Evolutionary conservation across 92 coral and sea anemone genomes (phyloP), one percentile per base, ranked within the genome.

Genomic region (Micromussa lordhowensis): DNA sequence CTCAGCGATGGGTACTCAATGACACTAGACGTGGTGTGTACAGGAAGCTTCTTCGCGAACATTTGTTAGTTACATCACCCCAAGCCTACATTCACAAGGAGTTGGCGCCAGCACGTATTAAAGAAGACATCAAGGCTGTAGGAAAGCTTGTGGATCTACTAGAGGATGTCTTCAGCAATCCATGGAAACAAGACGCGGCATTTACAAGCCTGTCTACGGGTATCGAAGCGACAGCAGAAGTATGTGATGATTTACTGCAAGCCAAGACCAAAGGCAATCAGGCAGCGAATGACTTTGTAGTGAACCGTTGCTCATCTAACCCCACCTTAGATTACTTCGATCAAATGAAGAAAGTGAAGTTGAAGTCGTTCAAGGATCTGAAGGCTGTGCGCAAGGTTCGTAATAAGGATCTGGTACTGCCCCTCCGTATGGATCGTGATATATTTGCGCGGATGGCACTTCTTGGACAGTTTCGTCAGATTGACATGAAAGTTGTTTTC

Each of bases 1-100:
- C 94, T 69, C 97, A 95, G 81, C 85, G 94, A 83, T 94, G 94
- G 95, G 94, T 92, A 34, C 91, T 92, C 24, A 94, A 90, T 81
- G 88, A 90, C 87, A 40, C 94, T 31, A 91, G 94, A 93, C n/a
- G n/a, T n/a, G n/a, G n/a, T n/a, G n/a, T n/a, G n/a, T n/a, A n/a
- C n/a, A n/a, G 80, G 81, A 73, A 81, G 58, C 59, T 91, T 64
- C 73, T 88, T 17, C 82, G 91, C 26, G 94, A 91, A 82, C 93
- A 91, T 80, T 80, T 90, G 84, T 83, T 92, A 12, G 59, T 88
- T 34, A 81, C 85, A 17, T 78, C 92, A 54, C 14, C 51, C 75
- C 53, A 90, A 64, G 53, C 89, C 29, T 86, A 93, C 13, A 28
- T 81, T n/a, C 96, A 94, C 35, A 89, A 91, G 75, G 96, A 92